Conservation (phyloP, 2,113 vertebrate species). For the Pygoscelis adeliae region DNA sequence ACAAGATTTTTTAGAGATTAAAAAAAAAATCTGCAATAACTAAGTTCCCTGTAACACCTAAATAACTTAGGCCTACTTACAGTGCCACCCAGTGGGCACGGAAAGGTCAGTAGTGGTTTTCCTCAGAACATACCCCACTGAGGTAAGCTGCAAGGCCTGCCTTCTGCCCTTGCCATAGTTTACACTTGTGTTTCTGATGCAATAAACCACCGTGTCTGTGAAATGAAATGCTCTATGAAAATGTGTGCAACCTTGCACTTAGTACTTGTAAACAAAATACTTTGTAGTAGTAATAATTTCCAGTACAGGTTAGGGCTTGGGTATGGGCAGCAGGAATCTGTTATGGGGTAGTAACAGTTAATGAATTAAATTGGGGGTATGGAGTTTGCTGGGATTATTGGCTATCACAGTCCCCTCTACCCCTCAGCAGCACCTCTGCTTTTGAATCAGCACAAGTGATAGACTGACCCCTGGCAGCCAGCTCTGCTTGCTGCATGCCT, state of each 20-base stretch:
- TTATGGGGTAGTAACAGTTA: neutral
- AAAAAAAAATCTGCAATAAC: neutral
- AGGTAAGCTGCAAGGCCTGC: neutral
- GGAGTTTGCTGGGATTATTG: neutral
- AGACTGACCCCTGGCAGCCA: neutral
- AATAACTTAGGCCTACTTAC: neutral
- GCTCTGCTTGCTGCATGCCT: neutral
- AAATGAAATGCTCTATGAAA: neutral
- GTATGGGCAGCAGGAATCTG: neutral
- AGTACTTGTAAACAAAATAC: neutral
- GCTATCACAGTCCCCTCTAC: neutral
- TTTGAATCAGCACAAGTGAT: neutral
- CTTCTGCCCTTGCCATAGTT: neutral
- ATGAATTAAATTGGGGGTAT: neutral
- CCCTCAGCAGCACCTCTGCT: neutral
- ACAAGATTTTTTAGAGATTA: neutral
- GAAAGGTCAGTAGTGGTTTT: neutral
- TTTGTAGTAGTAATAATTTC: neutral
- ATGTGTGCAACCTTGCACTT: neutral
- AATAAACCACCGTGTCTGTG: neutral
- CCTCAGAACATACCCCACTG: neutral
- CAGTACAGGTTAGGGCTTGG: neutral
- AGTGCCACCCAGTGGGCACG: slow-evolving; percentile 66
- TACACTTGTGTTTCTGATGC: neutral
- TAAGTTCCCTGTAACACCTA: no score